phyloP scores from a whole-genome alignment of 2,888 invertebrate genomes.

The Pantelozetes paolii region DNA sequence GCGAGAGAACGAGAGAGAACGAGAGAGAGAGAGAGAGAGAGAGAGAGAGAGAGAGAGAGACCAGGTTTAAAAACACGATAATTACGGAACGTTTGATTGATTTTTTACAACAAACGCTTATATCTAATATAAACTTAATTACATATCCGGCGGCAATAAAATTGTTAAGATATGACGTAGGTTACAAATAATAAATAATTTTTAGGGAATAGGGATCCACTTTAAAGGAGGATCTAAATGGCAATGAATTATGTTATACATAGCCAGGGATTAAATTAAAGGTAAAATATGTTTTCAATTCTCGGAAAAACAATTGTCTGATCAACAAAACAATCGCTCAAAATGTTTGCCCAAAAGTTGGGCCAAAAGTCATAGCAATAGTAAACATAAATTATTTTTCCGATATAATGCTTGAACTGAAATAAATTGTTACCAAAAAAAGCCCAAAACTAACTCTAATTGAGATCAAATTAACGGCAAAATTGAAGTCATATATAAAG shows the following conservation, averaged over 20 bases:
- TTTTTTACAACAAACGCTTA: background rate
- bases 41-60: background rate
- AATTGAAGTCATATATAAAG: background rate
- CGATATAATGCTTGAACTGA: background rate
- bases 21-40: background rate
- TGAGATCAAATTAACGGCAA: slow-evolving; percentile 5
- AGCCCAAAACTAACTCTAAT: background rate
- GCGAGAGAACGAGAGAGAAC: too few relatives aligned
- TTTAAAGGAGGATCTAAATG: background rate
- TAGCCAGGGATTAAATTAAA: background rate
- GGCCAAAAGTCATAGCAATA: background rate
- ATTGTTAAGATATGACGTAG: background rate
- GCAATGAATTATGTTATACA: background rate
- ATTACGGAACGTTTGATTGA: background rate
- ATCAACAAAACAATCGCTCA: background rate
- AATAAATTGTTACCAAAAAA: background rate
- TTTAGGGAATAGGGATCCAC: too few relatives aligned
- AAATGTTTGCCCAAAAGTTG: background rate
- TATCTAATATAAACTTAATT: background rate
- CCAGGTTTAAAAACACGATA: too few relatives aligned
- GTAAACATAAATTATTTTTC: background rate
- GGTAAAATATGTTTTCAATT: background rate
- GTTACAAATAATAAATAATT: too few relatives aligned
- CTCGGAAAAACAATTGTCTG: background rate
- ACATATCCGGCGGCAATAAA: background rate